phyloP scores from a whole-genome alignment of 2,113 vertebrate species.

The Laterallus jamaicensis region DNA sequence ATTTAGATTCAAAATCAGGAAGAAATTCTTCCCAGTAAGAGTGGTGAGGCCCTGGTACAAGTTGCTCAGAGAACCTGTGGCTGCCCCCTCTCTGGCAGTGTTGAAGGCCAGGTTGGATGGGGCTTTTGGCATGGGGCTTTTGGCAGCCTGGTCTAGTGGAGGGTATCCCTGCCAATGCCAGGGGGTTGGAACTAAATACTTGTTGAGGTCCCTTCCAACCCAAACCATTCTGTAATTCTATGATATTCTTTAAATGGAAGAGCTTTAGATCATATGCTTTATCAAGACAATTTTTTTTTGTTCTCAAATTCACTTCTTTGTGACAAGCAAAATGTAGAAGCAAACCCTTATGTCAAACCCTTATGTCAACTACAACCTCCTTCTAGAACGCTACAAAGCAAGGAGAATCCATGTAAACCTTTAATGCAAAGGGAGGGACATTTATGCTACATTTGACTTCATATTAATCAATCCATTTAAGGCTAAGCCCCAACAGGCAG shows the following conservation, averaged over 20 bases:
- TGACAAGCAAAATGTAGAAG: neutral
- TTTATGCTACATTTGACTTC: conserved; percentile 30
- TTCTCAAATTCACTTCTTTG: neutral
- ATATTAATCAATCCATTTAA: conserved; percentile 53
- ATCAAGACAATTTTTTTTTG: neutral
- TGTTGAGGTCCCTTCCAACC: too few relatives aligned
- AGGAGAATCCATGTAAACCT: neutral
- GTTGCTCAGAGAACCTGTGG: too few relatives aligned
- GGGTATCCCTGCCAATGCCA: too few relatives aligned
- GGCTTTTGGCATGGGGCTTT: too few relatives aligned
- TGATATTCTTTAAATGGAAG: neutral
- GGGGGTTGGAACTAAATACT: too few relatives aligned
- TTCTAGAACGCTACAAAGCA: conserved; percentile 4
- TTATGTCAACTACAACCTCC: neutral
- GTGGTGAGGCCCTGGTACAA: too few relatives aligned
- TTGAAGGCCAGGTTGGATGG: too few relatives aligned
- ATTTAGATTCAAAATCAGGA: too few relatives aligned
- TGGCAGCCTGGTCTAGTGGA: too few relatives aligned
- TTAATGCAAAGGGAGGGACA: neutral
- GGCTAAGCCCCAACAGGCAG: conserved; percentile 31
- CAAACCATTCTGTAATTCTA: too few relatives aligned
- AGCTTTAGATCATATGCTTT: neutral
- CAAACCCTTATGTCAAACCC: neutral
- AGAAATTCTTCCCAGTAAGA: too few relatives aligned
- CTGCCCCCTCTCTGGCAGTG: too few relatives aligned